Evolutionary conservation across 2,113 vertebrate genomes (phyloP), one percentile per base, ranked within the genome.

Genomic region (Narcine bancroftii): DNA sequence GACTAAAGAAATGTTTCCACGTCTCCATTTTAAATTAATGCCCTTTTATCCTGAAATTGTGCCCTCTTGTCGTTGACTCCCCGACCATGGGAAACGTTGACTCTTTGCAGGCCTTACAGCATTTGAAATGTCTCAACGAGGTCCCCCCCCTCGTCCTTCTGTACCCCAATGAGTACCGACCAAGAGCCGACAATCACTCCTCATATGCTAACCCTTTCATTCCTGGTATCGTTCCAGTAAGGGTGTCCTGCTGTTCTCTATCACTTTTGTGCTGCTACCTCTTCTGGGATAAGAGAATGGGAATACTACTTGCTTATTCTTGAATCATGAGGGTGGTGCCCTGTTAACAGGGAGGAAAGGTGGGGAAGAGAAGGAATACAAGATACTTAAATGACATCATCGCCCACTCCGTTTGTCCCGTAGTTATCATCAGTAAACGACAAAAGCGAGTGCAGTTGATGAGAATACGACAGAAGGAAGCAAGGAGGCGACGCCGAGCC

Each of bases 341-440:
- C 42, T 79, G 76, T 45, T 9, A 47, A 79, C 19, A 26, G 6
- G 76, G 24, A 24, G 76, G 60, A 15, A 63, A 63, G 60, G 15
- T 6, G 15, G 29, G 10, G 21, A 79, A 21, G 39, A 77, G 39
- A 79, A 47, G 42, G 76, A 26, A 79, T 79, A 26, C 2, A 0
- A 47, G 76, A 19, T 47, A 26, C 47, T 47, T 26, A 79, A 24
- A 79, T 3, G n/a, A n/a, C n/a, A n/a, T n/a, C n/a, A n/a, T n/a
- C 9, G 4, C 21, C 19, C 19, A 33, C 81, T 87, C 36, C 13
- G 13, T 60, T 60, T 92, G 83, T 11, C 85, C 89, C 0, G 0
- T 95, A 99, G 99, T 99, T 96, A 97, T 99, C 93, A 96, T 99
- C 95, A 99, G 97, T 94, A 97, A 98, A 92, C 99, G 99, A 95